phyloP scores from a whole-genome alignment of 2,888 invertebrate genomes.

The Cephus pulcher region DNA sequence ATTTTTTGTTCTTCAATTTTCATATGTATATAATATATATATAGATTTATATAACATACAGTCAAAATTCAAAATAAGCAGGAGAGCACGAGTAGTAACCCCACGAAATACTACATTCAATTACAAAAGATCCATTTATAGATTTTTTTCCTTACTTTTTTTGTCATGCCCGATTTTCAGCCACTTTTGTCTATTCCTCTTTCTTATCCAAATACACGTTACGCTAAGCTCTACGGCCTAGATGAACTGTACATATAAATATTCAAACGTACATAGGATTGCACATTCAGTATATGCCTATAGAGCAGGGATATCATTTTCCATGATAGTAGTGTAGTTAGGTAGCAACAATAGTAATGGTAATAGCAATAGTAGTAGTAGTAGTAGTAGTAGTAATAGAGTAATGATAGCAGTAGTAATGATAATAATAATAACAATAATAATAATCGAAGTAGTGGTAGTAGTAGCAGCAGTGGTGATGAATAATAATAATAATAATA shows the following conservation, averaged over 20 bases:
- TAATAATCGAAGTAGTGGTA: too few species aligned
- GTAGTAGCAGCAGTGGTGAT: too few species aligned
- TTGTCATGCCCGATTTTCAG: neutral
- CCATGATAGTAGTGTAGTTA: neutral
- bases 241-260: neutral
- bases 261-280: neutral
- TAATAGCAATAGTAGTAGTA: neutral
- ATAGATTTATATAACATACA: slow-evolving; percentile 33
- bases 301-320: neutral
- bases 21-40: neutral
- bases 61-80: slow-evolving; percentile 42
- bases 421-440: too few species aligned
- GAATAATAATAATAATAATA: neutral
- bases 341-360: neutral
- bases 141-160: neutral
- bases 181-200: neutral
- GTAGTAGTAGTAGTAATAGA: too few species aligned
- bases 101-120: neutral
- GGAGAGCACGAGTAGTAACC: slow-evolving; percentile 34
- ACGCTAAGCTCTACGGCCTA: neutral
- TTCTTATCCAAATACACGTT: neutral
- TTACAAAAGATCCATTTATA: neutral
- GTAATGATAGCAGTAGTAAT: too few species aligned
- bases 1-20: neutral
- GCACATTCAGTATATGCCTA: neutral